phyloP scores from a whole-genome alignment of 2,113 vertebrate genomes.

The Phrynocephalus versicolor region DNA sequence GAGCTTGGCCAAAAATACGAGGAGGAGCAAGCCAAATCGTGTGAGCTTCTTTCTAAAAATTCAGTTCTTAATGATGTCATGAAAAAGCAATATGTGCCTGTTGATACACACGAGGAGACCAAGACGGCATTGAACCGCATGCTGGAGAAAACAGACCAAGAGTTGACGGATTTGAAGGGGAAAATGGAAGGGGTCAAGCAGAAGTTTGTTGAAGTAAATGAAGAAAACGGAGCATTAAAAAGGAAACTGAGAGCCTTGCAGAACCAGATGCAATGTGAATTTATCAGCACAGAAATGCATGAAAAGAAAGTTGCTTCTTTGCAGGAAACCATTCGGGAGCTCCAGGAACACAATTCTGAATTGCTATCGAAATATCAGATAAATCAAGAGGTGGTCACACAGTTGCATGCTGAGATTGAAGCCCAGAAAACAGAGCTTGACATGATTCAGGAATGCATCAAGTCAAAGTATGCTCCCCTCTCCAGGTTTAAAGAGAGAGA shows the following conservation, averaged over 20 bases:
- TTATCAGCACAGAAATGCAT: slow-evolving; percentile 77
- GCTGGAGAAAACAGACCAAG: slow-evolving; percentile 77
- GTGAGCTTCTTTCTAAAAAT: slow-evolving; percentile 75
- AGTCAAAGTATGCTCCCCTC: slow-evolving; percentile 84
- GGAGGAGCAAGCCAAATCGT: slow-evolving; percentile 73
- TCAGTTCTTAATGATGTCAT: slow-evolving; percentile 74
- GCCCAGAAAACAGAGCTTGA: slow-evolving; percentile 91
- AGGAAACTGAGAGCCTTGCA: slow-evolving; percentile 74
- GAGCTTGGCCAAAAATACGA: slow-evolving; percentile 72
- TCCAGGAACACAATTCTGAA: slow-evolving; percentile 13
- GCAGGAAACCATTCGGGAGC: slow-evolving; percentile 52
- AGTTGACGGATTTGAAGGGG: slow-evolving; percentile 76
- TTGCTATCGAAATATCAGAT: slow-evolving; percentile 48
- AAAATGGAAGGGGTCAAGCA: slow-evolving; percentile 71
- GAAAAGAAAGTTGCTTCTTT: slow-evolving; percentile 57
- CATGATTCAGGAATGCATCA: slow-evolving; percentile 90
- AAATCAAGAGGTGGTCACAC: slow-evolving; percentile 77
- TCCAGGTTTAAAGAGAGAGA: slow-evolving; percentile 81
- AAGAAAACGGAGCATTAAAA: slow-evolving; percentile 80
- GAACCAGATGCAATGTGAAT: slow-evolving; percentile 75
- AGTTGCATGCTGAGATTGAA: slow-evolving; percentile 83
- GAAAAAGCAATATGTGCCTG: slow-evolving; percentile 77
- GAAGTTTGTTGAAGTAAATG: slow-evolving; percentile 78
- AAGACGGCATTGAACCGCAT: slow-evolving; percentile 73
- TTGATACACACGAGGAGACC: slow-evolving; percentile 77